Percentiles rank a stretch among this genome's conserved stretches.
Conservation (phyloP, 2,888 invertebrate genomes). For the Callyntrura guangdongensis region DNA sequence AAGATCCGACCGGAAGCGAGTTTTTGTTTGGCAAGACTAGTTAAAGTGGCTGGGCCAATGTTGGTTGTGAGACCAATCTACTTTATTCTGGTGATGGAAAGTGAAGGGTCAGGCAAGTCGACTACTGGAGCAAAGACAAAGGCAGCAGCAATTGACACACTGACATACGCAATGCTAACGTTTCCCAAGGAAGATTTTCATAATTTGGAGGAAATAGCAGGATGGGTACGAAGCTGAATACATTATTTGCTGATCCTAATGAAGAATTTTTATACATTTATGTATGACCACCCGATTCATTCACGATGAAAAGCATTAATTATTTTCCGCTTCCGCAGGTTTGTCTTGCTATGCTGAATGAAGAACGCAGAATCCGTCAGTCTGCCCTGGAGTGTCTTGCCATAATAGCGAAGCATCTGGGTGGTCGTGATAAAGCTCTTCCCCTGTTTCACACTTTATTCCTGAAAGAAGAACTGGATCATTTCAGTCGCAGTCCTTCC, state of each 20-base stretch:
- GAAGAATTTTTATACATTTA: not conserved
- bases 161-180: constrained; percentile 92
- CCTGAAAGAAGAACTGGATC: constrained; percentile 62
- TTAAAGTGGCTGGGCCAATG: constrained; percentile 82
- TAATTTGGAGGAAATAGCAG: constrained; percentile 87
- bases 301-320: not conserved
- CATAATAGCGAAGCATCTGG: constrained; percentile 89
- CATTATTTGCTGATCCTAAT: not conserved
- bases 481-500: constrained; percentile 70
- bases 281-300: not conserved
- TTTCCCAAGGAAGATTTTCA: constrained; percentile 92
- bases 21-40: constrained; percentile 80
- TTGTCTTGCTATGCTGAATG: constrained; percentile 87
- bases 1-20: constrained; percentile 82
- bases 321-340: constrained; percentile 84
- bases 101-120: constrained; percentile 64
- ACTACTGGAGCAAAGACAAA: constrained; percentile 81
- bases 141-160: constrained; percentile 89
- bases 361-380: constrained; percentile 91
- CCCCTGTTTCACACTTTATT: constrained; percentile 69
- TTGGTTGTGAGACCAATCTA: constrained; percentile 81
- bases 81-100: constrained; percentile 80
- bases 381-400: constrained; percentile 93
- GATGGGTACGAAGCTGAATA: constrained; percentile 80
- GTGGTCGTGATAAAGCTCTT: constrained; percentile 66